Percentiles rank a stretch among this genome's conserved stretches.
Conservation (phyloP, 2,113 vertebrate genomes). For the Sander lucioperca region DNA sequence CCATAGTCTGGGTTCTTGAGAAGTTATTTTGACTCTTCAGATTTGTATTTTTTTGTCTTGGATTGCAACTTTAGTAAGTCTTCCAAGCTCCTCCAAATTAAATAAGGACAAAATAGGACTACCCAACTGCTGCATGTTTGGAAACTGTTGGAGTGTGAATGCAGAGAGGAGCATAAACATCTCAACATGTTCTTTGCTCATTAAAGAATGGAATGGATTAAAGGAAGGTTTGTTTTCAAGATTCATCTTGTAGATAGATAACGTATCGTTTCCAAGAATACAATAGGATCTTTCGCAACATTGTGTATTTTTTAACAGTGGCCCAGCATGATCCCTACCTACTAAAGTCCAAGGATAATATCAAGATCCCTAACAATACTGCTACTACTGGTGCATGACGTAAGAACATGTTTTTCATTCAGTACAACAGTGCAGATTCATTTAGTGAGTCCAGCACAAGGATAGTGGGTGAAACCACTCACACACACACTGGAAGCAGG, state of each 20-base stretch:
- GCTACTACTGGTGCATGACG: neutral
- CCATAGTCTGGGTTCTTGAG: neutral
- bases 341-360: neutral
- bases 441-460: neutral
- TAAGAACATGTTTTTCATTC: neutral
- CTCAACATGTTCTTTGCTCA: neutral
- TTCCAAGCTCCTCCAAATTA: neutral
- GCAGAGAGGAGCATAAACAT: neutral
- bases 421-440: no score
- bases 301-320: neutral
- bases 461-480: neutral
- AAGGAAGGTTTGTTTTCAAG: neutral
- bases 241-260: neutral
- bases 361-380: neutral
- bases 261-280: neutral
- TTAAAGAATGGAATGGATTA: no score
- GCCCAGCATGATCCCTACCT: neutral
- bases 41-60: neutral
- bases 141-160: slow-evolving; percentile 9
- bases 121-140: neutral
- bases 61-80: neutral
- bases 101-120: neutral
- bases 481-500: neutral
- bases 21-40: no score
- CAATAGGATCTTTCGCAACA: neutral